Base-by-base conservation (phyloP, 2,888 invertebrate genomes). In the Lacanobia wlatinum region DNA sequence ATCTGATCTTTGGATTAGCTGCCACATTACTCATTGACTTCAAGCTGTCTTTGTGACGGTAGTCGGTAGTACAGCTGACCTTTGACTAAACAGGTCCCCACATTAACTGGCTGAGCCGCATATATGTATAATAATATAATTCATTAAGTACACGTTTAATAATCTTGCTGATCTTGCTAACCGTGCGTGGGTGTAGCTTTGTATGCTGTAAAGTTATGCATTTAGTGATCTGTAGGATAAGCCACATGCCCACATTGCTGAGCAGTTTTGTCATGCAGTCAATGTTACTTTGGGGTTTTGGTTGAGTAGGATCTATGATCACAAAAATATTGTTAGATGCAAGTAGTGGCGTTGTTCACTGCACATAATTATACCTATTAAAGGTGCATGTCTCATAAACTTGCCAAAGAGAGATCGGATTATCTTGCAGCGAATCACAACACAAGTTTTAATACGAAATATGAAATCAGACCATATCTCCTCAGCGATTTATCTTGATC, bases 1-100 rank as follows among this genome's bases (percentile, higher is more conserved):
- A 62, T 21, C 18, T 28, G 69, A 58, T 78, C 59, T 43, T 73
- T 67, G 55, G 48, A 63, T 67, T 62, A 53, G 40, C 50, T 59
- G 67, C 71, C 70, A 67, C 55, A 69, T 69, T 46, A 70, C 21
- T 73, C 71, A 78, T 63, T 55, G 38, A 60, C 12, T 48, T 43
- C 18, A 58, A 50, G 50, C 46, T 61, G 56, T 64, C 50, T n/a
- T 43, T 34, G 10, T 34, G 73, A 63, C 62, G 60, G 50, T 72
- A 60, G 65, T 72, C 59, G 48, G 38, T 56, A 58, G 53, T 40
- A 69, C 48, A 70, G 60, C 62, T 84, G 79, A 79, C 86, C 84
- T 84, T 79, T 82, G 69, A 62, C 52, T 66, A 69, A 84, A 85
- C 84, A 55, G 62, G 86, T 78, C 73, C 61, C 38, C 62, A 40